A percentile compares a stretch with the other conserved stretches of the same genome.
These are phyloP conservation scores for Caradrina clavipalpis DNA, from an alignment of 2,888 invertebrate genomes.

Conservation along the genomic window DNA sequence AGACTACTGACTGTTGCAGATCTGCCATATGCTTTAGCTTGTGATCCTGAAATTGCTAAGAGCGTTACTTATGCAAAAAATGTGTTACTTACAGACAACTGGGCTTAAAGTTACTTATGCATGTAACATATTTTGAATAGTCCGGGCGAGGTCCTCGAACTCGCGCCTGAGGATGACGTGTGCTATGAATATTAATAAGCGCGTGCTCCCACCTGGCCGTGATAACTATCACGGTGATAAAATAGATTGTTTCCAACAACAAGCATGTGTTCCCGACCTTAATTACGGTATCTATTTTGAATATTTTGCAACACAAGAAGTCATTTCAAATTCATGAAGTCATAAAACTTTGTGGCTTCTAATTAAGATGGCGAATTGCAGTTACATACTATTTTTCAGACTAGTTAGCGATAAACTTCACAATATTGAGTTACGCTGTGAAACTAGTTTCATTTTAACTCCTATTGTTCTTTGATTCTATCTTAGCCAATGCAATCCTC, in stretches of 20 bases:
- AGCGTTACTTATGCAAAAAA: conserved; percentile 49
- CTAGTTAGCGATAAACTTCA: background rate
- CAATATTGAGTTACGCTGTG: background rate
- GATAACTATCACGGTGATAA: conserved; percentile 78
- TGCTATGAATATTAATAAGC: conserved; percentile 88
- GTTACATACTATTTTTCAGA: conserved; percentile 8
- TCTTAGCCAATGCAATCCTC: conserved; percentile 16
- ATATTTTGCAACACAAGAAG: conserved; percentile 65
- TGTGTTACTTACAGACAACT: conserved; percentile 20
- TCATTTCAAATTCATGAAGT: conserved; percentile 66
- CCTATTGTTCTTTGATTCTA: conserved; percentile 3
- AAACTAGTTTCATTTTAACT: conserved; percentile 3
- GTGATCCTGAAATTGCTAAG: conserved; percentile 93
- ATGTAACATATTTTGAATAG: conserved; percentile 70
- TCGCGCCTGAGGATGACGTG: conserved; percentile 75
- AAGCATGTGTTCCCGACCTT: conserved; percentile 65
- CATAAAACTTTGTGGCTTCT: conserved; percentile 50
- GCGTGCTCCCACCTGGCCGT: conserved; percentile 76
- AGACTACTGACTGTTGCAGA: conserved; percentile 98
- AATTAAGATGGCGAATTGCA: conserved; percentile 49
- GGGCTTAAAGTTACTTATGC: conserved; percentile 26
- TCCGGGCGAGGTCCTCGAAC: conserved; percentile 71
- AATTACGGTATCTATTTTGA: conserved; percentile 72
- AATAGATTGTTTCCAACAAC: conserved; percentile 75
- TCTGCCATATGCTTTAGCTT: conserved; percentile 99